Evolutionary conservation across 2,797 vertebrate genomes (phyloP), one percentile per base, ranked within the genome.

Genomic region (Loriculus beryllinus): DNA sequence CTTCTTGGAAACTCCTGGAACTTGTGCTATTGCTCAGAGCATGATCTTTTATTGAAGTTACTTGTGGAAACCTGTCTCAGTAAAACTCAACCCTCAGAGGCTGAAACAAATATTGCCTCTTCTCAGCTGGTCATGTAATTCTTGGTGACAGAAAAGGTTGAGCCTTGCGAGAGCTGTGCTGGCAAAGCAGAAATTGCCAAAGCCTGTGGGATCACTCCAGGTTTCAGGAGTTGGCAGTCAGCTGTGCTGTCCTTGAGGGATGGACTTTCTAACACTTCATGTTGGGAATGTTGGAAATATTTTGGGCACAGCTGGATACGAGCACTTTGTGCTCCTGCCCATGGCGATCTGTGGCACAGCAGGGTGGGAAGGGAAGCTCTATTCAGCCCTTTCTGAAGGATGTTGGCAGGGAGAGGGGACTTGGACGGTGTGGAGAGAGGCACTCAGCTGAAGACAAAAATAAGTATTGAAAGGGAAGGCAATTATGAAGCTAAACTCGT

Each of bases 401-500:
- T 81, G 28, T 42, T 86, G 84, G 54, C 82, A 76, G 39, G 13
- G 40, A 91, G 62, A 87, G 29, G 64, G 62, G 28, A 47, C 60
- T 82, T 48, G 47, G 33, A 52, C 2, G 0, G 29, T 3, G 5
- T 22, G 31, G 52, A 42, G 52, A 25, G 49, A 90, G 17, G 54
- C 72, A 65, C 39, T 87, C 17, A 1, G 47, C 65, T 83, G 51
- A 68, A 83, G 91, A 70, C 63, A 95, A 93, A 96, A 94, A 72
- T 88, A 88, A 65, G 26, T 56, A 26, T 17, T 92, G 85, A 96
- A 94, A 90, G 51, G 70, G 54, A 92, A 91, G 51, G 82, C 64
- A 95, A 82, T 94, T 86, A 75, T 31, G 48, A 76, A 93, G 33
- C 74, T 88, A 90, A 96, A 88, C 12, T 1, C 2, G 87, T 81